phyloP scores from a whole-genome alignment of 2,888 invertebrate genomes.

The Limnephilus marmoratus region DNA sequence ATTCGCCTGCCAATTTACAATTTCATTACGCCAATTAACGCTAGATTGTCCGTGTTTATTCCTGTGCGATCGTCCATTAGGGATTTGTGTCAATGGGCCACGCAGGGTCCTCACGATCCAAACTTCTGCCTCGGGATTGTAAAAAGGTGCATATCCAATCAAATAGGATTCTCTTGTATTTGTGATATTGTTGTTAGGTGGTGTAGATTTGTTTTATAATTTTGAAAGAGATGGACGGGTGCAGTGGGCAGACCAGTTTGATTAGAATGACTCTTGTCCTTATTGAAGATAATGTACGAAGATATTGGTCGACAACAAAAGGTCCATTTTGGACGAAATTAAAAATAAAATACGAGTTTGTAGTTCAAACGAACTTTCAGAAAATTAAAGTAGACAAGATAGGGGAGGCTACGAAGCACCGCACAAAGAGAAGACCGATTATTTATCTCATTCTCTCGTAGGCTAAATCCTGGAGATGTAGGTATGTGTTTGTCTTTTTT shows the following conservation, averaged over 20 bases:
- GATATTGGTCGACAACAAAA: not conserved
- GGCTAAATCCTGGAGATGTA: too few relatives aligned
- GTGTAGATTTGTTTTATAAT: not conserved
- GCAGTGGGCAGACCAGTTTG: not conserved
- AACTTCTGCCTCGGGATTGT: not conserved
- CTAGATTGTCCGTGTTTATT: not conserved
- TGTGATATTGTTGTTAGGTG: not conserved
- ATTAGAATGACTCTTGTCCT: not conserved
- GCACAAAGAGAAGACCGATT: too few relatives aligned
- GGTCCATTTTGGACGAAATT: not conserved
- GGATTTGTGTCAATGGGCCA: conserved; percentile 20
- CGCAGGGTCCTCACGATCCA: not conserved
- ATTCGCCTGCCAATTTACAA: not conserved
- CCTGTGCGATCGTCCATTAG: conserved; percentile 16
- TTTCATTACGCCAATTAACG: conserved; percentile 8
- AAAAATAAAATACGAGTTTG: too few relatives aligned
- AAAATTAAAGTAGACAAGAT: too few relatives aligned
- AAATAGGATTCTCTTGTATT: not conserved
- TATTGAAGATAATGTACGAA: not conserved
- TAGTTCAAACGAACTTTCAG: too few relatives aligned
- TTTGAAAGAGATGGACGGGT: not conserved
- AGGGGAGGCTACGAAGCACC: too few relatives aligned
- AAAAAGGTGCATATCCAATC: not conserved
- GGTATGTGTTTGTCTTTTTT: too few relatives aligned
- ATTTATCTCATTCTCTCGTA: too few relatives aligned